A percentile compares a stretch with the other conserved stretches of the same genome.
Evolutionary conservation across 2,888 invertebrate genomes (phyloP).

Genomic region (Rotaria socialis): DNA sequence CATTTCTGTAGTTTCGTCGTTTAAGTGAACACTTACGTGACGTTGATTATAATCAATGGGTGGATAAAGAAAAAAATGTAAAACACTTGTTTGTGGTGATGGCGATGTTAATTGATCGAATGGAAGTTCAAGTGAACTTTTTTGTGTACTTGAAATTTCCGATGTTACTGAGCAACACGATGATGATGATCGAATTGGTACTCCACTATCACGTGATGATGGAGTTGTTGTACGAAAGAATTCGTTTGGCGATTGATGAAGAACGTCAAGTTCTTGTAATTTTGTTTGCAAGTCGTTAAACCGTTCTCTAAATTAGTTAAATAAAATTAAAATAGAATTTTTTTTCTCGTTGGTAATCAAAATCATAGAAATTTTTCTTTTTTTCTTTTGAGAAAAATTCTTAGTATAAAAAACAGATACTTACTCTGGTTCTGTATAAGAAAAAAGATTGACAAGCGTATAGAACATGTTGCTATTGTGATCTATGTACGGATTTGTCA

Average conservation of each 20-base stretch:
- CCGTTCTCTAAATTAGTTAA: not conserved
- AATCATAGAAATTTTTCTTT: too few species aligned
- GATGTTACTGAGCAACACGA: not conserved
- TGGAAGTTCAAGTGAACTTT: constrained; percentile 8
- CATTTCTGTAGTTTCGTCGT: not conserved
- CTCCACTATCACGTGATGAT: not conserved
- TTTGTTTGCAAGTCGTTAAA: constrained; percentile 10
- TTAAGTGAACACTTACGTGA: not conserved
- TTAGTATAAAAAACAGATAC: not conserved
- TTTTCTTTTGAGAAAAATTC: too few species aligned
- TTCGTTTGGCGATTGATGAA: not conserved
- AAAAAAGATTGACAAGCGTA: not conserved
- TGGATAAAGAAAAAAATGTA: not conserved
- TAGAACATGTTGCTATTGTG: not conserved
- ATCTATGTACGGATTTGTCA: constrained; percentile 1
- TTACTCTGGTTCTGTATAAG: not conserved
- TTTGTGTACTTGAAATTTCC: not conserved
- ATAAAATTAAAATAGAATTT: not conserved
- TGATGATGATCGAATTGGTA: not conserved
- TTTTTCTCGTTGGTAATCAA: too few species aligned
- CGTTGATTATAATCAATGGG: not conserved
- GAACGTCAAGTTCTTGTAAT: constrained; percentile 10
- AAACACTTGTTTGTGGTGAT: not conserved
- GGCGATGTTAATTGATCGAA: not conserved
- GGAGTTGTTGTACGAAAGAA: not conserved